phyloP scores from a whole-genome alignment of 2,888 invertebrate species.

The Trissolcus japonicus region DNA sequence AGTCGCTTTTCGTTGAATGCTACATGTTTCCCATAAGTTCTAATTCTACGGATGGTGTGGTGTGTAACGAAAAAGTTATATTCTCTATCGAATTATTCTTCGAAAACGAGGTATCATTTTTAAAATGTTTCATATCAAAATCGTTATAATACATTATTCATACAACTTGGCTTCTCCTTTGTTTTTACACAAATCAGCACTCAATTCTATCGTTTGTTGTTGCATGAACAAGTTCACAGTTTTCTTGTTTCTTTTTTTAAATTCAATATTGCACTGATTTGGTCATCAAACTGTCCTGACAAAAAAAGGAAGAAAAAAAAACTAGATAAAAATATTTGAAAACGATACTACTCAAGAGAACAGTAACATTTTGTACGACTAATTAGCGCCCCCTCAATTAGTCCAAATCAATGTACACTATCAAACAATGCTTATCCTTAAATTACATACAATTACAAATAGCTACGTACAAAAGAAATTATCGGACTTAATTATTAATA shows the following conservation, averaged over 20 bases:
- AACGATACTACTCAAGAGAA: too few species aligned
- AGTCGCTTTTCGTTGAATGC: slow-evolving; percentile 55
- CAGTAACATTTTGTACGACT: too few species aligned
- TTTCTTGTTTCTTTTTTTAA: too few species aligned
- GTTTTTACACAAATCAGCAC: slow-evolving; percentile 37
- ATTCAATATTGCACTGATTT: slow-evolving; percentile 40
- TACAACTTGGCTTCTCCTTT: slow-evolving; percentile 36
- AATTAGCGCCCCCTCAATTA: too few species aligned
- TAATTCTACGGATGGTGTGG: slow-evolving; percentile 37
- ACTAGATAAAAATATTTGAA: too few species aligned
- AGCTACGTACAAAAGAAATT: too few species aligned
- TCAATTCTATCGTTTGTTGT: slow-evolving; percentile 27
- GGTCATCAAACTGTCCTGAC: slow-evolving; percentile 32
- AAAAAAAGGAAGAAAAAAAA: slow-evolving; percentile 2
- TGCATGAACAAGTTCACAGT: slow-evolving; percentile 42
- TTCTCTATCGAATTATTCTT: slow-evolving; percentile 47
- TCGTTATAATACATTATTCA: slow-evolving; percentile 51
- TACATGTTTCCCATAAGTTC: slow-evolving; percentile 47
- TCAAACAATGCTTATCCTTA: too few species aligned
- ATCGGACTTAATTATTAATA: too few species aligned
- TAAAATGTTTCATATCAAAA: slow-evolving; percentile 50
- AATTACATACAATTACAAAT: too few species aligned
- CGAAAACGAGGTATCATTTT: slow-evolving; percentile 55
- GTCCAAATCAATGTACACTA: too few species aligned
- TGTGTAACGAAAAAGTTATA: slow-evolving; percentile 50